Conservation (phyloP, 2,113 vertebrate genomes). For the Neodon shergylaensis region DNA sequence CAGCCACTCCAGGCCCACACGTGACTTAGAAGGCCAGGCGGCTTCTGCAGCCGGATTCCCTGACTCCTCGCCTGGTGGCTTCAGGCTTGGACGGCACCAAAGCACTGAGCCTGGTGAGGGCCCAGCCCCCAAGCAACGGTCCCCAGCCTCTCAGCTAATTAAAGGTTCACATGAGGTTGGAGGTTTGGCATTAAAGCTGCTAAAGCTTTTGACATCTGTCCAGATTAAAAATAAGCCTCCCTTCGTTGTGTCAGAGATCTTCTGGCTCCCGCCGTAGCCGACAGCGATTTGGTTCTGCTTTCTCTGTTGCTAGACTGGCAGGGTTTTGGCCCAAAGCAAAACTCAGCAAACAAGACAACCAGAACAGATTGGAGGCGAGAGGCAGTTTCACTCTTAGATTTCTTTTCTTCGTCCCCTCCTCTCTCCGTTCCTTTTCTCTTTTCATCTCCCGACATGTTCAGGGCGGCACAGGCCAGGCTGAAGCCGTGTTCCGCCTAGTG, state of each 20-base stretch:
- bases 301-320: conserved; percentile 27
- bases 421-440: background rate
- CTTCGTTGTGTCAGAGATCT: conserved; percentile 11
- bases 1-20: accelerated
- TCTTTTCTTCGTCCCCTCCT: background rate
- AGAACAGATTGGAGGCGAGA: background rate
- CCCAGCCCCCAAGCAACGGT: background rate
- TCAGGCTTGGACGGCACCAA: background rate
- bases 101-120: background rate
- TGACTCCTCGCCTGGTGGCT: accelerated
- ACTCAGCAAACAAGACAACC: background rate
- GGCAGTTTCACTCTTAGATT: background rate
- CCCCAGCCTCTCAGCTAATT: background rate
- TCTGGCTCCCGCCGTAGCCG: background rate
- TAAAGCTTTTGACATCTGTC: conserved; percentile 61
- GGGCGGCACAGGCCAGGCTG: no score
- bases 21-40: background rate
- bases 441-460: background rate
- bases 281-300: background rate
- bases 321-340: background rate
- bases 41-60: accelerated
- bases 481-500: accelerated
- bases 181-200: background rate
- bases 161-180: background rate
- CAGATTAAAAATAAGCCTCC: conserved; percentile 60